Base-by-base conservation (phyloP, 2,797 vertebrate genomes). In the Spea hammondii region DNA sequence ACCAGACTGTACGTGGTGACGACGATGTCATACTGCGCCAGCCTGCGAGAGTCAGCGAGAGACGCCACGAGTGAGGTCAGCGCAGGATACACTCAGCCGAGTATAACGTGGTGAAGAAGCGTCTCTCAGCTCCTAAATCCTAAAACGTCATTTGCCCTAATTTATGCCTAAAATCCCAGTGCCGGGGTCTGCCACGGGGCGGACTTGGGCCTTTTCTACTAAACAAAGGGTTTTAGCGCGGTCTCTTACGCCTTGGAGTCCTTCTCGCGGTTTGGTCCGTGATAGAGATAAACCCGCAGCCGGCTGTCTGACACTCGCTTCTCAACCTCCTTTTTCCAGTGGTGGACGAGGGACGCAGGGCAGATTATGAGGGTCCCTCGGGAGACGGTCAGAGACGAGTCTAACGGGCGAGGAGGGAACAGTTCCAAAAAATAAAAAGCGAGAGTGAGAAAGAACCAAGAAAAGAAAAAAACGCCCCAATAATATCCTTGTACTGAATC, bases 301-400 rank as follows among this genome's bases (percentile, higher is more conserved):
- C 57, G 90, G 74, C 85, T 89, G 7, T 7, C 82, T 82, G 83
- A 88, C 13, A 99, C 94, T 0, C 66, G 90, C 83, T 87, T 92
- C 8, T 96, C 94, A 4, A 98, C 92, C 88, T 99, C 97, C 5
- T 92, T 96, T 88, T 95, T 96, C 97, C 98, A 99, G 70, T 99
- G 97, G 84, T 99, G 96, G 79, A 99, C 77, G 86, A 99, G 91
- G 10, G 97, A 98, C 68, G 97, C 96, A 3, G 98, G 98, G 75
- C 97, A 99, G 88, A 99, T 82, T 13, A 99, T 91, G 82, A 99
- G 89, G 17, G 95, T 98, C 65, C 93, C 89, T 4, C 54, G 72
- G 17, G 97, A 97, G 17, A 65, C 74, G 62, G 92, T 82, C 32
- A 91, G 73, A 65, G 85, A 55, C 8, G 88, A 90, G 83, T 95